These are phyloP conservation scores for Cynaeus angustus DNA, from an alignment of 2,888 invertebrate genomes.

Conservation along the genomic window DNA sequence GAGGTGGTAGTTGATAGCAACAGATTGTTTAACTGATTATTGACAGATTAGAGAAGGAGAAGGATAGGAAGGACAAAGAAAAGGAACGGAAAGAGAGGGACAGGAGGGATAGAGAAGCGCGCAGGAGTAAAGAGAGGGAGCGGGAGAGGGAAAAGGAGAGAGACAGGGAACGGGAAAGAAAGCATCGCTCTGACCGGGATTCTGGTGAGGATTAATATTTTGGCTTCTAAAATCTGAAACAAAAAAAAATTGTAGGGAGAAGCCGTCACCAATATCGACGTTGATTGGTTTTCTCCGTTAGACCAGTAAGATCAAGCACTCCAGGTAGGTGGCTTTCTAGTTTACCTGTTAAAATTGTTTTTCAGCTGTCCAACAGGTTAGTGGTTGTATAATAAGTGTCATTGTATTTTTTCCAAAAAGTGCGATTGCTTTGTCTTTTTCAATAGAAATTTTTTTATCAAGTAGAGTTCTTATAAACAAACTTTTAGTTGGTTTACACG, in stretches of 20 bases:
- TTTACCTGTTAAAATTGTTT: constrained; percentile 57
- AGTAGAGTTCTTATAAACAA: constrained; percentile 12
- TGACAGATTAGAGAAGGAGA: constrained; percentile 61
- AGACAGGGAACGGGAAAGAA: constrained; percentile 58
- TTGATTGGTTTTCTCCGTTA: constrained; percentile 58
- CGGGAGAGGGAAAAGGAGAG: constrained; percentile 62
- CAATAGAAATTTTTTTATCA: neutral
- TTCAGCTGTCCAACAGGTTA: constrained; percentile 62
- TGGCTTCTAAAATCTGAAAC: no score
- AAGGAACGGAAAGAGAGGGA: constrained; percentile 59
- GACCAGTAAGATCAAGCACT: constrained; percentile 69
- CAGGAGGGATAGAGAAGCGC: constrained; percentile 60
- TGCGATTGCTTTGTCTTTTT: constrained; percentile 14
- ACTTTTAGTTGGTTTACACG: no score
- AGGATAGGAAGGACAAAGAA: constrained; percentile 60
- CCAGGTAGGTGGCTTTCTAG: constrained; percentile 69
- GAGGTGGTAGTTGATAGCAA: neutral
- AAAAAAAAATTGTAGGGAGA: constrained; percentile 54
- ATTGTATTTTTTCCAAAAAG: constrained; percentile 1
- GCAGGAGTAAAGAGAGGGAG: constrained; percentile 58
- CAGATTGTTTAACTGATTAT: neutral
- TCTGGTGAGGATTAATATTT: constrained; percentile 57
- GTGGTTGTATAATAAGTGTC: constrained; percentile 52
- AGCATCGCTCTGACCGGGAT: constrained; percentile 66
- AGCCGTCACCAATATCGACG: constrained; percentile 64